A percentile compares a stretch with the other conserved stretches of the same genome.
These are phyloP conservation scores for Rhizomys pruinosus DNA, from an alignment of 2,113 vertebrate species.

Conservation along the genomic window DNA sequence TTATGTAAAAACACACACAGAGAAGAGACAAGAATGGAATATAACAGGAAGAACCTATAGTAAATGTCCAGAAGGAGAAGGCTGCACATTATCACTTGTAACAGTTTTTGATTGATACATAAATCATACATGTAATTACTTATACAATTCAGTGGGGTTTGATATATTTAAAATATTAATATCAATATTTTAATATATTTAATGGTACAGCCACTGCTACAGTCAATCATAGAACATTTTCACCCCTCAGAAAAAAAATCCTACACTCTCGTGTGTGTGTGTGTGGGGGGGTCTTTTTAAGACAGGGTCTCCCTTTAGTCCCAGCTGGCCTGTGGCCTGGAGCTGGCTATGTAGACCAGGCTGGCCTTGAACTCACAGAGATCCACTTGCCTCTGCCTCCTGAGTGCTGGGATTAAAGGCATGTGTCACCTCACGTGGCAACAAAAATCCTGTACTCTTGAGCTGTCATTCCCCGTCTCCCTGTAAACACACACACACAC, in stretches of 20 bases:
- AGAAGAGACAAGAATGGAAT: not conserved
- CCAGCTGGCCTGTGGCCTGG: no score
- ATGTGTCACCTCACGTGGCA: no score
- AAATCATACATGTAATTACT: not conserved
- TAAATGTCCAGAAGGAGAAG: not conserved
- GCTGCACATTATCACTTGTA: not conserved
- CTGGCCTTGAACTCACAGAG: no score
- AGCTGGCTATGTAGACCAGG: no score
- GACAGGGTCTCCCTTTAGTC: no score
- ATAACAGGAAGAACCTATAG: not conserved
- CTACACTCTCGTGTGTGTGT: no score
- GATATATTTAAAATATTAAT: no score
- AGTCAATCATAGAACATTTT: not conserved
- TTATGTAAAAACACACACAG: not conserved
- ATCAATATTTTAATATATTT: not conserved
- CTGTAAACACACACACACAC: not conserved
- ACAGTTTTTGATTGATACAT: not conserved
- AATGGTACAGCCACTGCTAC: not conserved
- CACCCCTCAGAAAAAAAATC: slow-evolving; percentile 1
- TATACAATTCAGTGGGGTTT: not conserved
- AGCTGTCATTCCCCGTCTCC: not conserved
- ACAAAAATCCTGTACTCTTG: not conserved
- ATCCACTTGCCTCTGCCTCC: no score
- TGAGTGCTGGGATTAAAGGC: no score
- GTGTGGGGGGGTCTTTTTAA: no score